These are phyloP conservation scores for Aurelia sp. DNA, from an alignment of 30 jellyfish, hydroid and myxozoan genomes.

Conservation along the genomic window DNA sequence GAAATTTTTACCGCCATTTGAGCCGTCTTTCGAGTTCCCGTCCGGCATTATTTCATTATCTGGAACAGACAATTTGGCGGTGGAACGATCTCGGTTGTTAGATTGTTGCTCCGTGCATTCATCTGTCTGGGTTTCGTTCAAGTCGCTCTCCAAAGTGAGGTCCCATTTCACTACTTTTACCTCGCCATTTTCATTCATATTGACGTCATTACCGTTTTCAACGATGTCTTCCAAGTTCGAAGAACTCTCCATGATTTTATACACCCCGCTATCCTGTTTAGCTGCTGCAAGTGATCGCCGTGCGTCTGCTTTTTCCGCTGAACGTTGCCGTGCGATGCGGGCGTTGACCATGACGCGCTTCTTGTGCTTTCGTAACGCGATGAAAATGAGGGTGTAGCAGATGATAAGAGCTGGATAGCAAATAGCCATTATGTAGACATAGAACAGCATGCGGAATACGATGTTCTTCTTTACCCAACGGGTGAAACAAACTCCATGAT, in stretches of 20 bases:
- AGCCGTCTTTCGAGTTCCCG: not conserved
- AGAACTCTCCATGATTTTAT: constrained; percentile 15
- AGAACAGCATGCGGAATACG: constrained; percentile 79
- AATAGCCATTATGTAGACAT: constrained; percentile 70
- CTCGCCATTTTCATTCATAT: constrained; percentile 11
- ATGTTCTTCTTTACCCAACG: constrained; percentile 56
- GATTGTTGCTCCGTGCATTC: not conserved
- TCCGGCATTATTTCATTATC: too few relatives aligned
- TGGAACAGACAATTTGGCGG: too few relatives aligned
- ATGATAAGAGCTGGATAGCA: constrained; percentile 71
- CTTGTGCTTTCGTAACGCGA: constrained; percentile 70
- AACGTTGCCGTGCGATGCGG: constrained; percentile 35
- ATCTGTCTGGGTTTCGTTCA: constrained; percentile 3
- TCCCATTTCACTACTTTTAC: constrained; percentile 24
- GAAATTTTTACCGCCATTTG: not conserved
- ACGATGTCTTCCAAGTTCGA: constrained; percentile 2
- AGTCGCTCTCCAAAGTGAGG: constrained; percentile 19
- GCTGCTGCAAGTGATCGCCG: not conserved
- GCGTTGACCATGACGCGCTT: constrained; percentile 16
- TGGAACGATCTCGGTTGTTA: too few relatives aligned
- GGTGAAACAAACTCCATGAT: constrained; percentile 92
- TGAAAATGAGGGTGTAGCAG: constrained; percentile 63
- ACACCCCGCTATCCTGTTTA: constrained; percentile 10
- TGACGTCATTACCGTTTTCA: not conserved
- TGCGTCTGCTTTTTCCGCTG: constrained; percentile 29